Percentiles rank a stretch among this genome's conserved stretches.
Conservation (phyloP, 2,888 invertebrate species). For the Watsonalla cultraria region DNA sequence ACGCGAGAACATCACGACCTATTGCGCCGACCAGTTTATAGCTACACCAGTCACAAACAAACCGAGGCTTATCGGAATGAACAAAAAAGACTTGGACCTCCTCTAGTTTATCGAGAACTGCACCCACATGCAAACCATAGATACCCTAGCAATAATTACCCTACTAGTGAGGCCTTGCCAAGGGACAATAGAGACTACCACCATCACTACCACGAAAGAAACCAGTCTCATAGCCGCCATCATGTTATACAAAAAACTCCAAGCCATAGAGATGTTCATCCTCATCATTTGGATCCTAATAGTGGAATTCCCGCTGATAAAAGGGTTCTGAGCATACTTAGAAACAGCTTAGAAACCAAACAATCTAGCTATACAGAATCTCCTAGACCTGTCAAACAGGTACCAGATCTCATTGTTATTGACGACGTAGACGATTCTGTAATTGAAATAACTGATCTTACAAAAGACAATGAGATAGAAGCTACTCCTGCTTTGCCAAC, state of each 20-base stretch:
- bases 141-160: constrained; percentile 45
- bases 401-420: constrained; percentile 71
- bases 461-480: constrained; percentile 56
- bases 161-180: constrained; percentile 39
- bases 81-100: constrained; percentile 46
- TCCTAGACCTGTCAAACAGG: constrained; percentile 65
- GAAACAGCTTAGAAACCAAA: constrained; percentile 85
- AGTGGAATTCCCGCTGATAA: constrained; percentile 81
- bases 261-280: constrained; percentile 54
- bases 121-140: constrained; percentile 45
- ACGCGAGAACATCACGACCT: constrained; percentile 64
- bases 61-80: constrained; percentile 66
- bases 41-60: constrained; percentile 65
- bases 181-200: constrained; percentile 58
- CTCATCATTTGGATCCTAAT: constrained; percentile 49
- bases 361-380: constrained; percentile 75
- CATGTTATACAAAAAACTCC: constrained; percentile 65
- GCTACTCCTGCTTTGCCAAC: constrained; percentile 23
- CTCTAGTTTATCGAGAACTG: constrained; percentile 51
- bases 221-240: constrained; percentile 48
- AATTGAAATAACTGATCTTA: constrained; percentile 69
- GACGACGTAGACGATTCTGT: constrained; percentile 70
- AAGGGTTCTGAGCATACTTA: constrained; percentile 83
- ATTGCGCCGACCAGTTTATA: constrained; percentile 67
- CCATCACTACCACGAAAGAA: constrained; percentile 54